Evolutionary conservation across 2,113 vertebrate species (phyloP), one percentile per base, ranked within the genome.

Genomic region (Oncorhynchus keta): DNA sequence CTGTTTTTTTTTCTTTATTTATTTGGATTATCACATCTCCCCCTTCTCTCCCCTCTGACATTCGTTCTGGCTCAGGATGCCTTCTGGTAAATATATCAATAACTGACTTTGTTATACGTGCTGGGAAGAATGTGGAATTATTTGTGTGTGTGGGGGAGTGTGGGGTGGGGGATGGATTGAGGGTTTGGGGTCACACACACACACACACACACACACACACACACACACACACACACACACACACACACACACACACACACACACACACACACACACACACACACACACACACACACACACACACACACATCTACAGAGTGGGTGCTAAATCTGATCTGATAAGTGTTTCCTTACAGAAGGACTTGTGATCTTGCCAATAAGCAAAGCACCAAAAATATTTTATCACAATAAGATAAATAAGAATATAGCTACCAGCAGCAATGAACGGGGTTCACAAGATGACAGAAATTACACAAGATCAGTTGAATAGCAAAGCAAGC

Each of bases 11-110:
- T 90, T 87, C 78, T 86, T 82, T 86, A 84, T 88, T 92, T 72
- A 88, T 84, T 88, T 88, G 88, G 91, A 92, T 92, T 91, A 93
- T 84, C 80, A 80, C 79, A 81, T 82, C 78, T 81, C 79, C 78
- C 81, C 79, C 65, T 75, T 73, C 39, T 66, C 57, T 13, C 57
- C 76, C 73, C 72, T 77, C 76, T 85, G 82, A 89, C 86, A 85
- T 77, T 82, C 74, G 87, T 90, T 91, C 86, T 77, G 72, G 73
- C 76, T 76, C 70, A 62, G 79, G 76, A 77, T 79, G 80, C 59
- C 67, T 77, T 88, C 74, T 79, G 74, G 49, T 57, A n/a, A 80
- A 81, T 68, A 64, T n/a, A 79, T 72, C 83, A 30, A 55, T 22
- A 39, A 70, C 74, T 8, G 5, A 76, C 74, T 76, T 59, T 65